A percentile compares a stretch with the other conserved stretches of the same genome.
phyloP scores from a whole-genome alignment of 2,797 vertebrate genomes.

The Poecilia gillii region DNA sequence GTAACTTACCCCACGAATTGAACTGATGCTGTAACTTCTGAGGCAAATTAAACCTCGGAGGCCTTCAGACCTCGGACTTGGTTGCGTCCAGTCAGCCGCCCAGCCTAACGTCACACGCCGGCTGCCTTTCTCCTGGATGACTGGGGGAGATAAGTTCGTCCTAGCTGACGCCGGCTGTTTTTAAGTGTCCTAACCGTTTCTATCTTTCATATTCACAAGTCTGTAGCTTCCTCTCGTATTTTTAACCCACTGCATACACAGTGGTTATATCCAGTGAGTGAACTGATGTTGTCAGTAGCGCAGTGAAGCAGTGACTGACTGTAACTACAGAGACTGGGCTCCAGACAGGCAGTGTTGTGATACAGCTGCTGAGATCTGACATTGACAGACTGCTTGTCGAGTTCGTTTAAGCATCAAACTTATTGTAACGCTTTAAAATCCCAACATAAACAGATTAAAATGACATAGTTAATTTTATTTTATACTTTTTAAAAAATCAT shows the following conservation, averaged over 20 bases:
- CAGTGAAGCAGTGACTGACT: not conserved
- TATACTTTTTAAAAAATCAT: not conserved
- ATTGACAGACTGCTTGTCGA: not conserved
- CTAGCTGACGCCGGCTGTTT: conserved; percentile 11
- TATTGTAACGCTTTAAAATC: not conserved
- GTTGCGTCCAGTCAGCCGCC: conserved; percentile 26
- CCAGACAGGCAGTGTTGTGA: not conserved
- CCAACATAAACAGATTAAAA: not conserved
- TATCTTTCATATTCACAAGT: conserved; percentile 7
- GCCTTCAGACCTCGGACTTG: conserved; percentile 61
- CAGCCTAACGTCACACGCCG: not conserved
- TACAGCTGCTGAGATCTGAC: not conserved
- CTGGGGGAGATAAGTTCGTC: conserved; percentile 5
- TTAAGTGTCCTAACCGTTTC: conserved; percentile 14
- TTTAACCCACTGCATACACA: not conserved
- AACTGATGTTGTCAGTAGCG: not conserved
- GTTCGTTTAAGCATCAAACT: not conserved
- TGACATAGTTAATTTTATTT: not conserved
- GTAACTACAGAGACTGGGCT: not conserved
- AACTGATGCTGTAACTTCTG: not conserved
- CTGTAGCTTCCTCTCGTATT: not conserved
- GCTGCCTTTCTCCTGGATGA: not conserved
- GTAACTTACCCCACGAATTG: conserved; percentile 56
- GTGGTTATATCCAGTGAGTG: not conserved
- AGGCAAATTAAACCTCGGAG: conserved; percentile 28